phyloP scores from a whole-genome alignment of 2,888 invertebrate genomes.

The Eristalinus aeneus region DNA sequence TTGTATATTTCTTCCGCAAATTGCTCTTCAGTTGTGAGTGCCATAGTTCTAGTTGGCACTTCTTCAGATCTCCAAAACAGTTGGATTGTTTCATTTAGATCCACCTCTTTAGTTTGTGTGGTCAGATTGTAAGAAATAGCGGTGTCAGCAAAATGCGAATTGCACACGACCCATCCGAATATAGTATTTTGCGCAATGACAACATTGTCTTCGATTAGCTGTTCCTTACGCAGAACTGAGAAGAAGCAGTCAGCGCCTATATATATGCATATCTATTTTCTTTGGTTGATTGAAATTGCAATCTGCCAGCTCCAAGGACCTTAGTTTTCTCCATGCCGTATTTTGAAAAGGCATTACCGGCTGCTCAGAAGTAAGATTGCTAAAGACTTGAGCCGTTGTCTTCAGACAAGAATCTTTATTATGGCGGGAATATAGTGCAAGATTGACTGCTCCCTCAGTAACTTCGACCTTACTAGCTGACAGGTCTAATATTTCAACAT shows the following conservation, averaged over 20 bases:
- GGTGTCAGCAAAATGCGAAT: too few species aligned
- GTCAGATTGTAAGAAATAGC: too few species aligned
- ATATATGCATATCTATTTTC: slow-evolving; percentile 5
- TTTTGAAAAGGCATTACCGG: neutral
- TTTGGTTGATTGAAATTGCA: neutral
- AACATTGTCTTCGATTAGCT: neutral
- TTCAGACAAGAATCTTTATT: neutral
- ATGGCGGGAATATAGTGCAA: neutral
- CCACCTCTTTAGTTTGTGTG: too few species aligned
- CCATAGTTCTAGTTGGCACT: too few species aligned
- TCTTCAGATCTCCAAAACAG: too few species aligned
- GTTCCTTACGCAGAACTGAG: neutral
- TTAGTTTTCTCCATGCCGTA: neutral
- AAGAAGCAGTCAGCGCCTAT: neutral
- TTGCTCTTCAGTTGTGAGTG: too few species aligned
- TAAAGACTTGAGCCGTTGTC: neutral
- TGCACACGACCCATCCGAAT: neutral
- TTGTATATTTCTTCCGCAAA: too few species aligned
- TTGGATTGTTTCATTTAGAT: too few species aligned
- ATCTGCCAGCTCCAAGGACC: neutral
- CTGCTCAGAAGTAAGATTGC: neutral
- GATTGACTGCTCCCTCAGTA: neutral
- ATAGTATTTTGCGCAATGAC: slow-evolving; percentile 14
- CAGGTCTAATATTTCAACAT: neutral
- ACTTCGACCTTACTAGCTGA: slow-evolving; percentile 1